Conservation (phyloP, 2,113 vertebrate genomes). For the Odontophorus gujanensis region DNA sequence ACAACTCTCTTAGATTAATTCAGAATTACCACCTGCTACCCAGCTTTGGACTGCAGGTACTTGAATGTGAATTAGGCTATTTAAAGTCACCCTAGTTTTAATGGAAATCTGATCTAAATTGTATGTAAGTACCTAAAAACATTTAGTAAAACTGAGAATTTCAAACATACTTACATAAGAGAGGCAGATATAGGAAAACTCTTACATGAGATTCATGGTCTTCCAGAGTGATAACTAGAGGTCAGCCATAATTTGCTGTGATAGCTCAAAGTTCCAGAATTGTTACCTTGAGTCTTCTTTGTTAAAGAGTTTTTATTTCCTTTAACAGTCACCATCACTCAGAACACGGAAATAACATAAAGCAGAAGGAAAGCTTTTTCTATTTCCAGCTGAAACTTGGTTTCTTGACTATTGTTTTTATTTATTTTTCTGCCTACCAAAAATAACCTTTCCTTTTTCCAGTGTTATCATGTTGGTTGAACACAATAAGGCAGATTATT, state of each 20-base stretch:
- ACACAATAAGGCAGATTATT: neutral
- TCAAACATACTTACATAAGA: neutral
- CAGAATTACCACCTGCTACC: neutral
- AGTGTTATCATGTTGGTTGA: neutral
- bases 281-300: neutral
- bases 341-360: neutral
- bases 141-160: neutral
- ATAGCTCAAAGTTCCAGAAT: neutral
- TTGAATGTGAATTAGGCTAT: neutral
- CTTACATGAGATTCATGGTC: accelerated
- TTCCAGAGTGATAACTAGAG: neutral
- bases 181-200: neutral
- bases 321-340: neutral
- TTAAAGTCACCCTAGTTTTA: neutral
- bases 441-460: neutral
- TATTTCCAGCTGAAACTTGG: neutral
- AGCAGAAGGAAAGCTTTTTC: neutral
- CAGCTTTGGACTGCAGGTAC: neutral
- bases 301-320: neutral
- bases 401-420: neutral
- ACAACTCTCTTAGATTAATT: neutral
- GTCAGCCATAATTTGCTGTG: neutral
- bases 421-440: neutral
- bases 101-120: neutral
- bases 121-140: neutral